A percentile compares a stretch with the other conserved stretches of the same genome.
Conservation (phyloP, 2,797 vertebrate genomes). For the Balearica regulorum region DNA sequence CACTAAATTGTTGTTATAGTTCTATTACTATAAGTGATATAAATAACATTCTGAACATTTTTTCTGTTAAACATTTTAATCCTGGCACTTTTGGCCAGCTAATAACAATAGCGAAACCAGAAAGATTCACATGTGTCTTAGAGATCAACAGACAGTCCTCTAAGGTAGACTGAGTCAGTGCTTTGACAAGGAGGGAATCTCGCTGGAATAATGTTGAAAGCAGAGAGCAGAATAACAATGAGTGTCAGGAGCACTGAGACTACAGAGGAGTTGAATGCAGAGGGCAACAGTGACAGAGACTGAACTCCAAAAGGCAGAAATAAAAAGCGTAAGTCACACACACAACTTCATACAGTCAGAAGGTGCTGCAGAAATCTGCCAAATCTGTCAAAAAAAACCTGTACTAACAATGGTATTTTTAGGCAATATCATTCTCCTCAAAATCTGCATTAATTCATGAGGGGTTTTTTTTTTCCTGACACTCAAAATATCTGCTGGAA, state of each 20-base stretch:
- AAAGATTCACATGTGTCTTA: not conserved
- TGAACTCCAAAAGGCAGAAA: conserved; percentile 46
- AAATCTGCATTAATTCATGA: conserved; percentile 34
- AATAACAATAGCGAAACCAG: not conserved
- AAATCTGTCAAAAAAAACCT: conserved; percentile 13
- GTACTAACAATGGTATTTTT: conserved; percentile 51
- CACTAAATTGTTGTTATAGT: not conserved
- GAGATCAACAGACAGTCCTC: not conserved
- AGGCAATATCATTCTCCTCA: conserved; percentile 15
- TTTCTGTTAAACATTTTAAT: not conserved
- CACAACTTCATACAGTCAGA: conserved; percentile 7
- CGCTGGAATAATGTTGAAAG: not conserved
- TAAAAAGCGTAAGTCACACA: conserved; percentile 40
- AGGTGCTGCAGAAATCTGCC: conserved; percentile 40
- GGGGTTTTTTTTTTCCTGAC: not conserved
- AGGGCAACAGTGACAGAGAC: conserved; percentile 43
- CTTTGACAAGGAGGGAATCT: conserved; percentile 23
- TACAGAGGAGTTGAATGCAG: not conserved
- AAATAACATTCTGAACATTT: not conserved
- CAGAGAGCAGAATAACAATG: conserved; percentile 16
- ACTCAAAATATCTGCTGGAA: conserved; percentile 33
- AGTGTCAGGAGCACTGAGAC: not conserved
- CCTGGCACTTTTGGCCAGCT: not conserved
- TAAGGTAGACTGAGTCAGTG: not conserved
- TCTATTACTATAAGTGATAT: not conserved